phyloP scores from a whole-genome alignment of 2,797 vertebrate species.

The Falco berigora region DNA sequence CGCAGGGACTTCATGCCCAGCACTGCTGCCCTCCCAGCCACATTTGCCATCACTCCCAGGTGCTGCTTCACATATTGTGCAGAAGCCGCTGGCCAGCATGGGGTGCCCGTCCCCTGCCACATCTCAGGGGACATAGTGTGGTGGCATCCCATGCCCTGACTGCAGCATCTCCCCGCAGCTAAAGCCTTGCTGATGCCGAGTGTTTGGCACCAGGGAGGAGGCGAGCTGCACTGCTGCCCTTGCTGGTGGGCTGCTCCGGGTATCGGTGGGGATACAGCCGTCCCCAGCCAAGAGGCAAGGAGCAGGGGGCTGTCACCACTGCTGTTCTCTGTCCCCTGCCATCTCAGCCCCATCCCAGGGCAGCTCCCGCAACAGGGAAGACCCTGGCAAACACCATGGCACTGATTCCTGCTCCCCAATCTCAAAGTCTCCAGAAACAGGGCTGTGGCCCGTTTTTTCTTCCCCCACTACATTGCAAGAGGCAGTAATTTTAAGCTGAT shows the following conservation, averaged over 20 bases:
- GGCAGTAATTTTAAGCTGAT: neutral
- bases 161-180: neutral
- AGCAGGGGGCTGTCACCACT: neutral
- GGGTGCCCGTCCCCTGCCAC: accelerated
- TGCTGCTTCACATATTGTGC: accelerated
- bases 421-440: neutral
- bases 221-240: accelerated
- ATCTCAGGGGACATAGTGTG: accelerated
- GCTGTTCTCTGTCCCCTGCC: neutral
- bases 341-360: neutral
- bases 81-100: accelerated
- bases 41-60: accelerated
- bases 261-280: accelerated
- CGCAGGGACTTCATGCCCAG: neutral
- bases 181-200: accelerated
- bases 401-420: neutral
- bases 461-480: neutral
- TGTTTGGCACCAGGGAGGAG: accelerated
- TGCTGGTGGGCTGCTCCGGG: accelerated
- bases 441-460: accelerated
- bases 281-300: accelerated
- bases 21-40: neutral
- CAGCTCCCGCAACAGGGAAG: neutral
- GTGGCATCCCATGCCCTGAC: accelerated
- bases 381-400: neutral